A percentile compares a stretch with the other conserved stretches of the same genome.
phyloP scores from a whole-genome alignment of 2,113 vertebrate species.

The Passerina amoena region DNA sequence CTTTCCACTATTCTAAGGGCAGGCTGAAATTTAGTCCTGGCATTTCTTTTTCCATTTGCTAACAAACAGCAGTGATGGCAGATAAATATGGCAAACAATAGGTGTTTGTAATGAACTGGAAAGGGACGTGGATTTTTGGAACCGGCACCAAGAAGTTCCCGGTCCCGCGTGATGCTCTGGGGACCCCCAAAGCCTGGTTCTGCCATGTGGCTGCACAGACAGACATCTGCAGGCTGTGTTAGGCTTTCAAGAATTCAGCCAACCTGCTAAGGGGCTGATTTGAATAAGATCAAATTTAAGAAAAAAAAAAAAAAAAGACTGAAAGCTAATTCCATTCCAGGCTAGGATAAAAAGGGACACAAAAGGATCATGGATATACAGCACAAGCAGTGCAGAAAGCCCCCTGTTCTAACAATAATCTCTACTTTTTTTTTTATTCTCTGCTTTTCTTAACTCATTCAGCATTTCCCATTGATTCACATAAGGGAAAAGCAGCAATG shows the following conservation, averaged over 20 bases:
- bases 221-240: constrained; percentile 78
- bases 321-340: constrained; percentile 60
- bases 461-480: not conserved
- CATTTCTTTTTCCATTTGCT: constrained; percentile 83
- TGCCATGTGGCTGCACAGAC: constrained; percentile 81
- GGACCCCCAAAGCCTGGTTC: constrained; percentile 74
- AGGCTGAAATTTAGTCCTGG: constrained; percentile 84
- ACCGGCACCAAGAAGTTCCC: constrained; percentile 75
- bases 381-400: not conserved
- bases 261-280: constrained; percentile 80
- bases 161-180: constrained; percentile 71
- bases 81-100: constrained; percentile 86
- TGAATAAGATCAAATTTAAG: constrained; percentile 74
- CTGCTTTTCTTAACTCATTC: not conserved
- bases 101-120: constrained; percentile 83
- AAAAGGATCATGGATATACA: constrained; percentile 33
- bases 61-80: constrained; percentile 89
- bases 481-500: not conserved
- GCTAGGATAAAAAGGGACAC: constrained; percentile 54
- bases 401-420: not conserved
- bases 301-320: constrained; percentile 18
- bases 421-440: constrained; percentile 1
- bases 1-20: constrained; percentile 78
- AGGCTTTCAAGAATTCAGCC: constrained; percentile 70
- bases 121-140: constrained; percentile 81